Conservation (phyloP, 2,888 invertebrate species). For the Silvanus unidentatus region DNA sequence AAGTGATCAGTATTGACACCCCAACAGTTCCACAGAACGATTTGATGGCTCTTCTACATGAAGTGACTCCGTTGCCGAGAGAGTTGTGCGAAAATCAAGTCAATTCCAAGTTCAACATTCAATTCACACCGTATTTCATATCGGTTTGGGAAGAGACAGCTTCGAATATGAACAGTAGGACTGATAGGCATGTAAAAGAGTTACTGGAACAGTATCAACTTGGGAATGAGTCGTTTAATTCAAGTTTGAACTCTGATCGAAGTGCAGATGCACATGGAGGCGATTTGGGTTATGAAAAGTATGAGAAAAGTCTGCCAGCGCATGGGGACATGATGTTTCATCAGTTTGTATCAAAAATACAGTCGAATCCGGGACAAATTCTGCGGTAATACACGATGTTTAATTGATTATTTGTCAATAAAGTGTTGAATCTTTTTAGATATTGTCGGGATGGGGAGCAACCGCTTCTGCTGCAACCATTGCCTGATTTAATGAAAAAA, state of each 20-base stretch:
- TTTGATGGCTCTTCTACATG: constrained; percentile 63
- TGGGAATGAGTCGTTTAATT: constrained; percentile 18
- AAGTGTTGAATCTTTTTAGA: constrained; percentile 46
- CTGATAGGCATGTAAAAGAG: constrained; percentile 57
- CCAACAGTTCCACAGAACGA: constrained; percentile 67
- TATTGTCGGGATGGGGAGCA: constrained; percentile 64
- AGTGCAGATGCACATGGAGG: constrained; percentile 2
- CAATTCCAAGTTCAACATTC: constrained; percentile 26
- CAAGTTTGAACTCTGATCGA: constrained; percentile 14
- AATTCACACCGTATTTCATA: constrained; percentile 53
- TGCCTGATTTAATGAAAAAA: constrained; percentile 50
- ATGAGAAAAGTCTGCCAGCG: constrained; percentile 71
- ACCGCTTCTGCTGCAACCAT: constrained; percentile 64
- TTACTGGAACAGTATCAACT: constrained; percentile 58
- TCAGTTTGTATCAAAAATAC: constrained; percentile 66
- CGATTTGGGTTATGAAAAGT: constrained; percentile 54
- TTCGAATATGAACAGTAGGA: constrained; percentile 29
- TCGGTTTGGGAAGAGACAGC: constrained; percentile 55
- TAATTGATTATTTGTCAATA: neutral
- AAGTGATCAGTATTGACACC: constrained; percentile 70
- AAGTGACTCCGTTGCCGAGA: constrained; percentile 53
- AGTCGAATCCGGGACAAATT: constrained; percentile 74
- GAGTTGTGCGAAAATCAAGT: constrained; percentile 35
- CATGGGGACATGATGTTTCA: constrained; percentile 83
- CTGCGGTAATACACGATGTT: constrained; percentile 55